Evolutionary conservation across 2,888 invertebrate genomes (phyloP).

Genomic region (Dryococelus australis): DNA sequence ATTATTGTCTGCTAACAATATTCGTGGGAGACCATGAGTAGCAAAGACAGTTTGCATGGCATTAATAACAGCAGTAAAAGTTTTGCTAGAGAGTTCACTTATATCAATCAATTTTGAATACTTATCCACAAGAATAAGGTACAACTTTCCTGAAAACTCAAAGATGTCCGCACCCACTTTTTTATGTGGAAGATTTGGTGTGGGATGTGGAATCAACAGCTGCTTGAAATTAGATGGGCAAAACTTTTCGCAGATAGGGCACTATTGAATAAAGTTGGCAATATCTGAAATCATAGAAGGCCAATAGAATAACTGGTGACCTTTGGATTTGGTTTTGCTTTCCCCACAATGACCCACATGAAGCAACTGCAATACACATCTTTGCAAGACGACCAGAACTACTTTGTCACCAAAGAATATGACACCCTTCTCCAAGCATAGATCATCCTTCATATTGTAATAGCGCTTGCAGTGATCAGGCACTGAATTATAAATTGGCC

Average conservation of each 20-base stretch:
- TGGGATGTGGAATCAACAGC: neutral
- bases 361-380: neutral
- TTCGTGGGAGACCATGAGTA: too few species aligned
- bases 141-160: neutral
- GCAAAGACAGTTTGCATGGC: too few species aligned
- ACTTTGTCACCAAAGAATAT: neutral
- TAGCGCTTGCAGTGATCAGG: too few species aligned
- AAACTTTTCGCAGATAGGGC: neutral
- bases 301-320: too few species aligned
- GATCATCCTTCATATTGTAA: too few species aligned
- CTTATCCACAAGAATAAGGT: neutral
- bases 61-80: neutral
- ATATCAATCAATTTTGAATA: neutral
- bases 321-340: neutral
- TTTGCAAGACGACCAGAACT: neutral
- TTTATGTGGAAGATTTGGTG: too few species aligned
- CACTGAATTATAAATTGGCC: too few species aligned
- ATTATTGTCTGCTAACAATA: too few species aligned
- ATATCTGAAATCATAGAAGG: too few species aligned
- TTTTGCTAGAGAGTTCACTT: neutral
- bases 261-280: neutral
- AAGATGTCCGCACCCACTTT: too few species aligned
- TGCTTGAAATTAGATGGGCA: neutral
- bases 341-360: neutral
- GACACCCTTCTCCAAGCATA: too few species aligned